These are phyloP conservation scores for Hozukius guyotensis DNA, from an alignment of 2,797 vertebrate species.

Conservation along the genomic window DNA sequence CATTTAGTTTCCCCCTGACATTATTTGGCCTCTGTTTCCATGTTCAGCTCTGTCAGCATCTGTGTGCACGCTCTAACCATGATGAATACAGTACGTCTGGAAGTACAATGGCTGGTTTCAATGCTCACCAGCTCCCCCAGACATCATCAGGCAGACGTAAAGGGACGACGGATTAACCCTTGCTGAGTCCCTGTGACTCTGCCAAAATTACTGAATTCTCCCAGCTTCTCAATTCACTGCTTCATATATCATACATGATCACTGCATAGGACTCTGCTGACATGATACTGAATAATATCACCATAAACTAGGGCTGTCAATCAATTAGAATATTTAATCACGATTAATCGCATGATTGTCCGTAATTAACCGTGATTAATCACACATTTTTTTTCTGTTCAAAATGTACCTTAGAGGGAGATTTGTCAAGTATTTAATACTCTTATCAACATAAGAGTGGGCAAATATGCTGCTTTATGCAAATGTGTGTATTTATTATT, in stretches of 20 bases:
- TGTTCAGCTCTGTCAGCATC: neutral
- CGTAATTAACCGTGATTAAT: too few relatives aligned
- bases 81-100: constrained; percentile 30
- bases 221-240: neutral
- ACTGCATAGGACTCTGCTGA: neutral
- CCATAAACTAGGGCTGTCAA: too few relatives aligned
- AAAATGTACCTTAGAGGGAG: too few relatives aligned
- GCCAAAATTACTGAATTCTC: neutral
- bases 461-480: too few relatives aligned
- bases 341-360: too few relatives aligned
- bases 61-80: neutral
- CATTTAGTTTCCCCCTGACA: neutral
- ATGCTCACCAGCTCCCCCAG: neutral
- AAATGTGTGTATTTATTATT: too few relatives aligned
- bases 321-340: too few relatives aligned
- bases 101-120: constrained; percentile 47
- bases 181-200: neutral
- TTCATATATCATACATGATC: neutral
- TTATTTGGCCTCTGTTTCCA: constrained; percentile 18
- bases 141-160: constrained; percentile 23
- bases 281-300: neutral
- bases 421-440: too few relatives aligned
- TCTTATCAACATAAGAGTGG: too few relatives aligned
- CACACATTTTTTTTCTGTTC: too few relatives aligned
- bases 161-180: constrained; percentile 13